These are phyloP conservation scores for Maniola jurtina DNA, from an alignment of 1,140 invertebrate species.

Conservation along the genomic window DNA sequence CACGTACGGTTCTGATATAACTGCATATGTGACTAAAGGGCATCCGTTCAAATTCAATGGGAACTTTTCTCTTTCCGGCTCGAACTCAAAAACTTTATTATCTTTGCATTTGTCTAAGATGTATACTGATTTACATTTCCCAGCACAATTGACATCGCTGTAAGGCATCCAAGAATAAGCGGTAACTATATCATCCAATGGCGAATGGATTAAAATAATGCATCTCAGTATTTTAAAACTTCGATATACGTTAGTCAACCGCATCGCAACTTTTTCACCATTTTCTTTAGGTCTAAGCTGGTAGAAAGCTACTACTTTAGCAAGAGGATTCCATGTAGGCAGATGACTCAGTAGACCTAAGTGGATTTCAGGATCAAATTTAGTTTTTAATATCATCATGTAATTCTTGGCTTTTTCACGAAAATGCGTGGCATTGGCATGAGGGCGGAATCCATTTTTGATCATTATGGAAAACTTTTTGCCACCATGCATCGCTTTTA, in stretches of 20 bases:
- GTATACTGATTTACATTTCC: constrained; percentile 64
- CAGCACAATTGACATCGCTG: constrained; percentile 67
- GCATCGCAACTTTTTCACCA: constrained; percentile 50
- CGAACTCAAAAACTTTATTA: constrained; percentile 52
- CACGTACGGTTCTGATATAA: constrained; percentile 74
- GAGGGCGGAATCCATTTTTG: constrained; percentile 69
- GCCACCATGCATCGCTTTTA: constrained; percentile 68
- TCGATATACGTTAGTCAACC: constrained; percentile 66
- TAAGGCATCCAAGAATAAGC: constrained; percentile 74
- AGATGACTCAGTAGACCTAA: constrained; percentile 69
- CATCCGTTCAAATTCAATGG: constrained; percentile 68
- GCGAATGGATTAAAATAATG: constrained; percentile 67
- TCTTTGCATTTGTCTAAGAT: constrained; percentile 69
- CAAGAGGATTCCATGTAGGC: constrained; percentile 76
- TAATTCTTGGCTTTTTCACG: constrained; percentile 79
- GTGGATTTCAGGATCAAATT: constrained; percentile 63
- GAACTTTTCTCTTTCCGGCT: constrained; percentile 57
- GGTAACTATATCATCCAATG: constrained; percentile 51
- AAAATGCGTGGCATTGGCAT: constrained; percentile 76
- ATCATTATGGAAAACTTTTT: constrained; percentile 76
- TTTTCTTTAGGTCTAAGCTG: constrained; percentile 49
- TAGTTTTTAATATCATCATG: constrained; percentile 74
- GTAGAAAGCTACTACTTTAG: constrained; percentile 72
- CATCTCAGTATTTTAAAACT: constrained; percentile 64
- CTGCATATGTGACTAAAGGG: constrained; percentile 66